Evolutionary conservation across 2,797 vertebrate genomes (phyloP).

Genomic region (Streptopelia turtur): DNA sequence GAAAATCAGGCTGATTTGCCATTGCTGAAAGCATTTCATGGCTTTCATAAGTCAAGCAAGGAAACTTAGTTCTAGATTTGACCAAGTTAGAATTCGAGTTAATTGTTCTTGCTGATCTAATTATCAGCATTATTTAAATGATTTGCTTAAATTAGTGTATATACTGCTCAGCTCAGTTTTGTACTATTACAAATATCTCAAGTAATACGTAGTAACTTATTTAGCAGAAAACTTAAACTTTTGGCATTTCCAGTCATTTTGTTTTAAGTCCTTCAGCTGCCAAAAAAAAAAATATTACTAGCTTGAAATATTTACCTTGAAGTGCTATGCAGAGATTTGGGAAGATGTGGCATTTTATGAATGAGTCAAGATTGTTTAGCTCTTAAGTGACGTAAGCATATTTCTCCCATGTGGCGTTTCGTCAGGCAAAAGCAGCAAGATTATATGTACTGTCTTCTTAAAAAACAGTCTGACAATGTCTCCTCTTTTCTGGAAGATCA

Average conservation of each 20-base stretch:
- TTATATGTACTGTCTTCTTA: neutral
- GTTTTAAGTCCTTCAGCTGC: neutral
- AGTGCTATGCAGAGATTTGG: neutral
- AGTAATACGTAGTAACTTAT: neutral
- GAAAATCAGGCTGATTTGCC: neutral
- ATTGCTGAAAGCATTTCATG: neutral
- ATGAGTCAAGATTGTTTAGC: neutral
- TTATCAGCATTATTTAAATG: neutral
- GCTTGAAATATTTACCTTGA: neutral
- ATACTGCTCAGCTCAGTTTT: neutral
- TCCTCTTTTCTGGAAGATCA: neutral
- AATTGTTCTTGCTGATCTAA: neutral
- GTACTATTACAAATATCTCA: neutral
- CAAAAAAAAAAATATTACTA: neutral
- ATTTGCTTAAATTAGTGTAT: neutral
- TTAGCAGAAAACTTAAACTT: neutral
- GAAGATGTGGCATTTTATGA: neutral
- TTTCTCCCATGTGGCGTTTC: neutral
- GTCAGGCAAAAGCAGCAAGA: neutral
- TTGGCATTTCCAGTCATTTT: neutral
- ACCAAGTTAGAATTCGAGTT: neutral
- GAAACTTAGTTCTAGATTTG: neutral
- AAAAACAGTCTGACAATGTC: neutral
- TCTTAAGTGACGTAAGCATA: neutral
- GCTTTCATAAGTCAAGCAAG: neutral